phyloP scores from a whole-genome alignment of 2,113 vertebrate genomes.

The Sinocyclocheilus grahami region DNA sequence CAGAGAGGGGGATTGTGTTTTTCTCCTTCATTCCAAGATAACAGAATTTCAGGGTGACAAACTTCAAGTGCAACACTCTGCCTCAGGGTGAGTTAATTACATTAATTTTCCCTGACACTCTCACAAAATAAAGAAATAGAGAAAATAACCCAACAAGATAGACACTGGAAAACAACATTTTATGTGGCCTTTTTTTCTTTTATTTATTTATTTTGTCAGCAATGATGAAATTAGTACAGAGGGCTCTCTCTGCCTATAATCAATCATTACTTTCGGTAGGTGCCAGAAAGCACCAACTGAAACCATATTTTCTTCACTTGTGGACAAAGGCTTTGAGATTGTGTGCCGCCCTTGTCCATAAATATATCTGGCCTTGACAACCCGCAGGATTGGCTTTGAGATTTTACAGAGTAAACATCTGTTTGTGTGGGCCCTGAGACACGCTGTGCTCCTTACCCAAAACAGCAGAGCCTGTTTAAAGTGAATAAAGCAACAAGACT shows the following conservation, averaged over 20 bases:
- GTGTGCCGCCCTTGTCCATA: constrained; percentile 74
- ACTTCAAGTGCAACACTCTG: constrained; percentile 71
- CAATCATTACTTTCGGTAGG: constrained; percentile 79
- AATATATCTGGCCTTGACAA: constrained; percentile 72
- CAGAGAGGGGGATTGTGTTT: constrained; percentile 57
- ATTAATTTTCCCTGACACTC: constrained; percentile 77
- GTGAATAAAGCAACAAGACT: neutral
- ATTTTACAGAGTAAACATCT: constrained; percentile 64
- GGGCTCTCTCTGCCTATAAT: constrained; percentile 77
- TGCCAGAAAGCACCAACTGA: constrained; percentile 70
- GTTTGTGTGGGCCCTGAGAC: constrained; percentile 61
- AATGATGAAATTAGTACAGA: constrained; percentile 78
- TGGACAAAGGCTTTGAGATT: constrained; percentile 76
- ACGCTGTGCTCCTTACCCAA: constrained; percentile 57
- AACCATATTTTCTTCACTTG: constrained; percentile 73
- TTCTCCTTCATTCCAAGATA: constrained; percentile 75
- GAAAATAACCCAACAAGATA: constrained; percentile 53
- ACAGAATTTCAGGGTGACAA: constrained; percentile 79
- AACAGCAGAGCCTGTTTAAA: constrained; percentile 47
- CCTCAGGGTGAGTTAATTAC: constrained; percentile 77
- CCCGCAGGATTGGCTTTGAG: constrained; percentile 69
- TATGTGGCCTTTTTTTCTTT: constrained; percentile 62
- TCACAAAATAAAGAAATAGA: constrained; percentile 67
- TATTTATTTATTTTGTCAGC: constrained; percentile 75
- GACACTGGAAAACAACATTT: constrained; percentile 53